Evolutionary conservation across 2,888 invertebrate genomes (phyloP).

Genomic region (Phania funesta): DNA sequence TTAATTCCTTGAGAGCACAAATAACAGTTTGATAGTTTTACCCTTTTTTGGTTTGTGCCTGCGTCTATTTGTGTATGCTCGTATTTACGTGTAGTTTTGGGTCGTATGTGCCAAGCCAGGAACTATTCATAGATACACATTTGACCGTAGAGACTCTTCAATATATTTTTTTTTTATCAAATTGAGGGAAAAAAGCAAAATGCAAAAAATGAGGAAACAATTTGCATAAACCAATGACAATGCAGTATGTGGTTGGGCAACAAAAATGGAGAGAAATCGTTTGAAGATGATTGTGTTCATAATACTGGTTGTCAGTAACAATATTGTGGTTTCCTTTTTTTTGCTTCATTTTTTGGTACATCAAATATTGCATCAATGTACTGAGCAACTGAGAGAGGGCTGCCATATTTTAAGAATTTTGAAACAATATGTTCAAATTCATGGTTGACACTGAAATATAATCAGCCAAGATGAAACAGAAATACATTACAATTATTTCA

Average conservation of each 20-base stretch:
- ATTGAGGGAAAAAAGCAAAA: not conserved
- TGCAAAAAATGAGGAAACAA: slow-evolving; percentile 14
- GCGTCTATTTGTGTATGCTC: not conserved
- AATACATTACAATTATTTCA: too few species aligned
- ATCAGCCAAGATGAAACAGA: too few species aligned
- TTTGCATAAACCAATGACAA: slow-evolving; percentile 65
- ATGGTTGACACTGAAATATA: too few species aligned
- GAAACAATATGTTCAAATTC: not conserved
- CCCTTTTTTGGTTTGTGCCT: not conserved
- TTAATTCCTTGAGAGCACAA: slow-evolving; percentile 5
- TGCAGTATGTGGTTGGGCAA: slow-evolving; percentile 62
- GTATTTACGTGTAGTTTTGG: not conserved
- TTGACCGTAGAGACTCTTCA: slow-evolving; percentile 10
- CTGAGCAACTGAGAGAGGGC: slow-evolving; percentile 17
- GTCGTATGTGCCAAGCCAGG: slow-evolving; percentile 20
- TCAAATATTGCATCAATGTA: slow-evolving; percentile 62
- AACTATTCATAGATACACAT: slow-evolving; percentile 31
- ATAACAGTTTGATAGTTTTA: slow-evolving; percentile 15
- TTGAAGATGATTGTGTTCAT: slow-evolving; percentile 48
- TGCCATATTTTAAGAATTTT: not conserved
- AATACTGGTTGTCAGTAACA: slow-evolving; percentile 58
- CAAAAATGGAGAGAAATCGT: slow-evolving; percentile 35
- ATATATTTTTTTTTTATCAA: not conserved
- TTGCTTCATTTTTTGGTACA: slow-evolving; percentile 29
- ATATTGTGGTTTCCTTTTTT: slow-evolving; percentile 50